A percentile compares a stretch with the other conserved stretches of the same genome.
phyloP scores from a whole-genome alignment of 1,140 invertebrate genomes.

The Drosophila cardini region DNA sequence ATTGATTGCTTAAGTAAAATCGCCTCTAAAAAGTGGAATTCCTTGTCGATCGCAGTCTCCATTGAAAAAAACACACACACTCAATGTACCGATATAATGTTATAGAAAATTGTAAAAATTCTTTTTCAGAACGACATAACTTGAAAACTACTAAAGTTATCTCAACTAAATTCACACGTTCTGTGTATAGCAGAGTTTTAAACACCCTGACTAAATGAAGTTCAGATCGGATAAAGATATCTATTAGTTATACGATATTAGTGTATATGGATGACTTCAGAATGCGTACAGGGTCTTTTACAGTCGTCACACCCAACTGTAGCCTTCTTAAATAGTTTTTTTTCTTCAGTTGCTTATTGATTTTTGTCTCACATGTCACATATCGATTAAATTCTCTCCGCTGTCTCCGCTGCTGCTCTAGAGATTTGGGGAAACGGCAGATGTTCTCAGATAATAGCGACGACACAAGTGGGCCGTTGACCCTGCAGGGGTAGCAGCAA shows the following conservation, averaged over 20 bases:
- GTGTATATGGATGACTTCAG: too few species aligned
- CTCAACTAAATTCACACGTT: too few species aligned
- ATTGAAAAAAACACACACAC: background rate
- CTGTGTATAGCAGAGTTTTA: too few species aligned
- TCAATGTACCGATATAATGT: too few species aligned
- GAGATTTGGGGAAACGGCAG: constrained; percentile 50
- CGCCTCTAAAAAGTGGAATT: background rate
- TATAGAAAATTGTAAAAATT: too few species aligned
- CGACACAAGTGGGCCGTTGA: constrained; percentile 68
- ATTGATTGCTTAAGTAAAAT: background rate
- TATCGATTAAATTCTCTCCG: constrained; percentile 23
- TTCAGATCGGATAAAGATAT: too few species aligned
- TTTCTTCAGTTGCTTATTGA: constrained; percentile 52
- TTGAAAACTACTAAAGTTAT: too few species aligned
- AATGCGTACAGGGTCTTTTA: too few species aligned
- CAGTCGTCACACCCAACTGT: too few species aligned
- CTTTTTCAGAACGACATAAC: too few species aligned
- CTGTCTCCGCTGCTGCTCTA: constrained; percentile 1
- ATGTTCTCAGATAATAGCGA: constrained; percentile 69
- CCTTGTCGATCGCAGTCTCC: background rate
- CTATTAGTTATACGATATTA: too few species aligned
- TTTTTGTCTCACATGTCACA: constrained; percentile 49
- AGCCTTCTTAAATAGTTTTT: background rate
- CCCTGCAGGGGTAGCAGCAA: constrained; percentile 45
- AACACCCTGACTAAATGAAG: too few species aligned